Evolutionary conservation across 2,888 invertebrate genomes (phyloP).

Genomic region (Drosophila birchii): DNA sequence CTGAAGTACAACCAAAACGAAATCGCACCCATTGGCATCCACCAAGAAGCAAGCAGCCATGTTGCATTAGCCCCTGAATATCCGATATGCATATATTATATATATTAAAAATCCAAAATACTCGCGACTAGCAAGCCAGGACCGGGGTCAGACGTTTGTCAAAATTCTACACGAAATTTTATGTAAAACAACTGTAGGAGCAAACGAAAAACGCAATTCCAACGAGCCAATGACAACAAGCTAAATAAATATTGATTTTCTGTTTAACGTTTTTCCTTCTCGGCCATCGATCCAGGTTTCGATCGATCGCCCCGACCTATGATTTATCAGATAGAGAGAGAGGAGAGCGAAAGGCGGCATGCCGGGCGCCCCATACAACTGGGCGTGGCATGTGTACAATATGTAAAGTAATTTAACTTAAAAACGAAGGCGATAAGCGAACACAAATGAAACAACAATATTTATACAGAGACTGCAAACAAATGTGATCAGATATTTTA

Average conservation of each 20-base stretch:
- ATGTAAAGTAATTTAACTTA: constrained; percentile 57
- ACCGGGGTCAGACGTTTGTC: constrained; percentile 70
- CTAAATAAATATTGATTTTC: constrained; percentile 38
- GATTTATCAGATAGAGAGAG: constrained; percentile 26
- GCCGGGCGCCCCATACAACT: constrained; percentile 11
- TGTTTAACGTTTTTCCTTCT: constrained; percentile 43
- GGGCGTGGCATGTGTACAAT: constrained; percentile 65
- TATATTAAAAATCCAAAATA: background rate
- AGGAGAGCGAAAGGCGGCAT: constrained; percentile 23
- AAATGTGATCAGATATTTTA: constrained; percentile 85
- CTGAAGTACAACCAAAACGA: constrained; percentile 71
- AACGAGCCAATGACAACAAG: constrained; percentile 32
- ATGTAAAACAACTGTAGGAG: constrained; percentile 75
- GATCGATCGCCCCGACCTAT: constrained; percentile 42
- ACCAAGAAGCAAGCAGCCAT: constrained; percentile 50
- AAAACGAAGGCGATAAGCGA: constrained; percentile 65
- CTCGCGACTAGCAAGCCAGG: constrained; percentile 38
- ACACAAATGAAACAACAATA: constrained; percentile 72
- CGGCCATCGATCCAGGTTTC: constrained; percentile 37
- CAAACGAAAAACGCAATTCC: constrained; percentile 84
- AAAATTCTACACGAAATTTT: constrained; percentile 74
- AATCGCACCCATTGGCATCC: constrained; percentile 61
- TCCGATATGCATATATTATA: background rate
- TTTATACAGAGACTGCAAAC: constrained; percentile 85
- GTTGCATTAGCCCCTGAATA: constrained; percentile 13